Evolutionary conservation across 1,140 invertebrate species (phyloP).

Genomic region (fruit fly (Drosophila melanogaster)): Release_6_plus_ISO1_MT NT_037436.4:3459501-3460000

Average conservation of each 20-base stretch:
- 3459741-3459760: conserved; percentile 89
- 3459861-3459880: conserved; percentile 87
- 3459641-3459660: conserved; percentile 84
- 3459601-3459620: conserved; percentile 85
- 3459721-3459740: conserved; percentile 94
- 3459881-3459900: conserved; percentile 87
- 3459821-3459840: conserved; percentile 79
- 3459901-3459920: conserved; percentile 85
- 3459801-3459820: conserved; percentile 85
- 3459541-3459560: conserved; percentile 86
- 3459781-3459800: conserved; percentile 87
- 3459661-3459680: conserved; percentile 48
- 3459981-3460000: conserved; percentile 71
- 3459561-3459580: conserved; percentile 71
- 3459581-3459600: conserved; percentile 58
- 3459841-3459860: conserved; percentile 71
- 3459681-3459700: conserved; percentile 87
- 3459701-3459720: conserved; percentile 92
- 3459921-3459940: conserved; percentile 50
- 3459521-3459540: conserved; percentile 92
- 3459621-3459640: conserved; percentile 85
- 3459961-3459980: conserved; percentile 72
- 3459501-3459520: conserved; percentile 95
- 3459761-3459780: conserved; percentile 89
- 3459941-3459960: conserved; percentile 78